Percentiles rank a stretch among this genome's conserved stretches.
phyloP scores from a whole-genome alignment of 2,888 invertebrate genomes.

The Andricus quercusramuli region DNA sequence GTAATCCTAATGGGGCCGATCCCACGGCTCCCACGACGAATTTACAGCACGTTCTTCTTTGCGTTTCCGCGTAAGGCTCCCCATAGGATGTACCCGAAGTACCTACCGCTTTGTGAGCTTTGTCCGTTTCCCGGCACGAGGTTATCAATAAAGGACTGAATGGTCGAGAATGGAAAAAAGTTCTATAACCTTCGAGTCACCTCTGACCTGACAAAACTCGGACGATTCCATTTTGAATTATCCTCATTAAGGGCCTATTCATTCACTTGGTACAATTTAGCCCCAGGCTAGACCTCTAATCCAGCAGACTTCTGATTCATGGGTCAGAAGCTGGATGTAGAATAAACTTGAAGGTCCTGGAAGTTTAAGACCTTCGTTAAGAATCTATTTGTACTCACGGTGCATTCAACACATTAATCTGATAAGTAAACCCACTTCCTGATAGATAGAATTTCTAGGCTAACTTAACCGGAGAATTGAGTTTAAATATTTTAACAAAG shows the following conservation, averaged over 20 bases:
- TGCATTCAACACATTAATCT: background rate
- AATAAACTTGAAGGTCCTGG: background rate
- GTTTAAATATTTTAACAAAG: background rate
- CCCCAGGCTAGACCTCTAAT: conserved; percentile 31
- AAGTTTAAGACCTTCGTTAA: conserved; percentile 8
- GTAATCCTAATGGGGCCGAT: conserved; percentile 75
- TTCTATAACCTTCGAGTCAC: conserved; percentile 5
- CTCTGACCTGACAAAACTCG: background rate
- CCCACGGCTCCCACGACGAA: conserved; percentile 67
- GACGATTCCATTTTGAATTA: background rate
- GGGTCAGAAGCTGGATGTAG: background rate
- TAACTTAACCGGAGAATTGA: background rate
- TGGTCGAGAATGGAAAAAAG: background rate
- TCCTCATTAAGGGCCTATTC: conserved; percentile 22
- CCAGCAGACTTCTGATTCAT: conserved; percentile 19
- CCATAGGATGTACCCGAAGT: conserved; percentile 42
- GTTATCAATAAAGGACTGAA: conserved; percentile 2
- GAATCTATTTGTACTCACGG: background rate
- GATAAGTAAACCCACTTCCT: background rate
- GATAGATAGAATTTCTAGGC: background rate
- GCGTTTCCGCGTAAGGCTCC: conserved; percentile 56
- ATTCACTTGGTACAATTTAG: conserved; percentile 32
- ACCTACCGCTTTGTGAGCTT: conserved; percentile 2
- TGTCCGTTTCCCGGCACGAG: conserved; percentile 28
- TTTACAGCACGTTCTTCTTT: conserved; percentile 61